These are phyloP conservation scores for Denticeps clupeoides DNA, from an alignment of 2,797 vertebrate species.

Conservation along the genomic window DNA sequence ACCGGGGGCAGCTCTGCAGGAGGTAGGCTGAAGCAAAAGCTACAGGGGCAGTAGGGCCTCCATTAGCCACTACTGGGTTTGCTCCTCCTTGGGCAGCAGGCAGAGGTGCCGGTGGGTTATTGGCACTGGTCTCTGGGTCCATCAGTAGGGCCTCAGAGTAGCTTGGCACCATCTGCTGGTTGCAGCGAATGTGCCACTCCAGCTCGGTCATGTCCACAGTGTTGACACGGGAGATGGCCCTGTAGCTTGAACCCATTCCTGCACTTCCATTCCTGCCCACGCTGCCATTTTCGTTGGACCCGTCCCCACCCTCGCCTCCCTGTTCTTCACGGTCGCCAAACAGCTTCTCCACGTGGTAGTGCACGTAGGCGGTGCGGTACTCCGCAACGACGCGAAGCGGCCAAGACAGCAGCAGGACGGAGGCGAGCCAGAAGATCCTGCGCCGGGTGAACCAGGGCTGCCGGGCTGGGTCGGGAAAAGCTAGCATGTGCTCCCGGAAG, in stretches of 20 bases:
- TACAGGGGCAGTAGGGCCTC: constrained; percentile 40
- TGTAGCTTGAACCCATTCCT: constrained; percentile 51
- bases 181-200: constrained; percentile 87
- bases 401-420: constrained; percentile 72
- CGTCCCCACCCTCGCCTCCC: constrained; percentile 35
- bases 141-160: constrained; percentile 81
- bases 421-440: constrained; percentile 77
- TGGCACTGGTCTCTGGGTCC: constrained; percentile 55
- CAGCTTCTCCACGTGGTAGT: constrained; percentile 88
- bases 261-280: constrained; percentile 37
- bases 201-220: constrained; percentile 84
- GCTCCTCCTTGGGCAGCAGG: constrained; percentile 32
- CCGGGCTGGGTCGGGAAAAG: constrained; percentile 68
- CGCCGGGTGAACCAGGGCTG: constrained; percentile 77
- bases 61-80: constrained; percentile 17
- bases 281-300: constrained; percentile 30
- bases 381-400: constrained; percentile 74
- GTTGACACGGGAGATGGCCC: constrained; percentile 72
- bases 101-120: constrained; percentile 42
- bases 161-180: constrained; percentile 83
- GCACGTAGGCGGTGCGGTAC: constrained; percentile 74
- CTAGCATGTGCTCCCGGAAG: constrained; percentile 79
- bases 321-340: constrained; percentile 70
- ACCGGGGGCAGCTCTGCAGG: constrained; percentile 75
- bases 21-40: constrained; percentile 66